Conservation (phyloP, 1,140 invertebrate genomes). For the Orchestia grillus region DNA sequence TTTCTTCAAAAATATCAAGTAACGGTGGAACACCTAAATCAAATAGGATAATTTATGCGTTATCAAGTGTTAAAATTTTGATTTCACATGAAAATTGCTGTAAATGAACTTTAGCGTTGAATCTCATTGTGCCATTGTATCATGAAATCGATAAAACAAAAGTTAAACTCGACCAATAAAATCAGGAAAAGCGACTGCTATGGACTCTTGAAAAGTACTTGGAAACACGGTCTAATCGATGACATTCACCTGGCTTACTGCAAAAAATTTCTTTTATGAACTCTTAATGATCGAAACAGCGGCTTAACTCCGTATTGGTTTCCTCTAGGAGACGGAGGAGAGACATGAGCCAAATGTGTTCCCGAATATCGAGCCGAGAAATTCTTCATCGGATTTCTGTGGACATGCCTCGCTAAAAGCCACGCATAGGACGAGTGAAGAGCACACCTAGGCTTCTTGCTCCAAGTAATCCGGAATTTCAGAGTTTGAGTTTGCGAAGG, state of each 20-base stretch:
- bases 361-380: background rate
- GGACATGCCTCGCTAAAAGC: background rate
- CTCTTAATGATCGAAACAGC: background rate
- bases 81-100: background rate
- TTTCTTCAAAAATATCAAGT: background rate
- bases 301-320: background rate
- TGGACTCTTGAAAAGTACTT: background rate
- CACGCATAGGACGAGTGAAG: background rate
- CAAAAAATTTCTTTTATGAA: background rate
- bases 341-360: background rate
- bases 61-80: background rate
- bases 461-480: background rate
- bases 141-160: background rate
- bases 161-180: background rate
- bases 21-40: background rate
- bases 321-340: background rate
- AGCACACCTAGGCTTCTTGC: background rate
- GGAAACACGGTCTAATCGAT: background rate
- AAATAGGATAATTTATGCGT: background rate
- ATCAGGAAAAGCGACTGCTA: background rate
- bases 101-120: background rate
- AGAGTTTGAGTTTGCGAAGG: background rate
- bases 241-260: background rate
- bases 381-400: slow-evolving; percentile 26
- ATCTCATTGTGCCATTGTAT: background rate